Percentiles rank a stretch among this genome's conserved stretches.
Evolutionary conservation across 1,140 invertebrate species (phyloP).

Genomic region (Zaprionus ornatus): DNA sequence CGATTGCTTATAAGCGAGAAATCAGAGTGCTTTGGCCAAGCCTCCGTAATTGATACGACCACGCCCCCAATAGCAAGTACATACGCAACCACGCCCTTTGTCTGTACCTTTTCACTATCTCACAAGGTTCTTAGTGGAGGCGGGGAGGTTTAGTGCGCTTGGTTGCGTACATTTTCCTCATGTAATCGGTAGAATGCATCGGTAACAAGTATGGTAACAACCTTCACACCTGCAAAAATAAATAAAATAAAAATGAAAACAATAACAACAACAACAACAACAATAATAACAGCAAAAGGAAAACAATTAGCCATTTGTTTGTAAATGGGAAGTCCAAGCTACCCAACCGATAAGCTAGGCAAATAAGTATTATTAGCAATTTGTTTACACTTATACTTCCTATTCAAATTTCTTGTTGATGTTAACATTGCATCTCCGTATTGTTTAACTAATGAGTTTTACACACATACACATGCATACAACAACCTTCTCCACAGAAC

Average conservation of each 20-base stretch:
- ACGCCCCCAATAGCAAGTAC: constrained; percentile 4
- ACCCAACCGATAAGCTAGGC: constrained; percentile 55
- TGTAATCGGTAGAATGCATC: constrained; percentile 42
- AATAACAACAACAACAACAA: constrained; percentile 2
- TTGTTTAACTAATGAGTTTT: constrained; percentile 59
- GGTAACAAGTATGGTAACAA: constrained; percentile 14
- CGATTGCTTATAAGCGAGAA: constrained; percentile 8
- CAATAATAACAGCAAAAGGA: constrained; percentile 8
- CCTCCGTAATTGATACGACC: background rate
- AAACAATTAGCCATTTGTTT: constrained; percentile 65
- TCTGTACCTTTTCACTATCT: constrained; percentile 12
- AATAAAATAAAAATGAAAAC: background rate
- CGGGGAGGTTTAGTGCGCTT: background rate
- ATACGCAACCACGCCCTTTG: constrained; percentile 18
- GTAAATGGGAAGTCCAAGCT: constrained; percentile 47
- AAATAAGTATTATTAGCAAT: constrained; percentile 70
- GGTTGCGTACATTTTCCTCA: constrained; percentile 12
- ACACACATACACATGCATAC: constrained; percentile 10
- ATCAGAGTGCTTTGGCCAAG: background rate
- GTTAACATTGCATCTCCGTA: constrained; percentile 24
- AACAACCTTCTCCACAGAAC: constrained; percentile 4
- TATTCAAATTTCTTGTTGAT: constrained; percentile 43
- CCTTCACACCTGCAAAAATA: constrained; percentile 43
- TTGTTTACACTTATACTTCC: constrained; percentile 62
- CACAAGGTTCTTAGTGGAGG: background rate